phyloP scores from a whole-genome alignment of 2,113 vertebrate species.

The Hiodon alosoides region DNA sequence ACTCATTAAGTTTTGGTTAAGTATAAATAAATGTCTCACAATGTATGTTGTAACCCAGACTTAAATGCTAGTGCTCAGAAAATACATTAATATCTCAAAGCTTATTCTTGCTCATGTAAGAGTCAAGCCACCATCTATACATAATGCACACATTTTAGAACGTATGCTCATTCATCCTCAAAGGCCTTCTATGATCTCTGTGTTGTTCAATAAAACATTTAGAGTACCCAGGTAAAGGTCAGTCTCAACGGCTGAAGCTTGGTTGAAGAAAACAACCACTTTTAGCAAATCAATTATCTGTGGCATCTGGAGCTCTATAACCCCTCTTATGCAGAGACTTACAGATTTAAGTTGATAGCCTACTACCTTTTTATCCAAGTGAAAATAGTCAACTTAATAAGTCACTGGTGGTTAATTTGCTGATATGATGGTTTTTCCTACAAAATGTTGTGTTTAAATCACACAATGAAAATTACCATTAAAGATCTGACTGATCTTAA shows the following conservation, averaged over 20 bases:
- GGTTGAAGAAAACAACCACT: neutral
- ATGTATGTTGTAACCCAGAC: neutral
- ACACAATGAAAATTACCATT: too few relatives aligned
- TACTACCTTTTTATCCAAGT: too few relatives aligned
- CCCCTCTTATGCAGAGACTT: too few relatives aligned
- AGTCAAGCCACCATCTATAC: neutral
- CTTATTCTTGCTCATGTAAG: too few relatives aligned
- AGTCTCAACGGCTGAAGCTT: neutral
- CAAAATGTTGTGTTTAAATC: too few relatives aligned
- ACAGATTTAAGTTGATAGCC: too few relatives aligned
- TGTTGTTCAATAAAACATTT: slow-evolving; percentile 15
- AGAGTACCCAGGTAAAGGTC: slow-evolving; percentile 6
- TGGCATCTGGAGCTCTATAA: neutral
- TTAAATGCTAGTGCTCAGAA: neutral
- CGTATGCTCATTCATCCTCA: neutral
- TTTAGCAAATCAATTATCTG: slow-evolving; percentile 5
- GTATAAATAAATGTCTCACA: too few relatives aligned
- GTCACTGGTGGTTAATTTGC: too few relatives aligned
- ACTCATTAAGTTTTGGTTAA: too few relatives aligned
- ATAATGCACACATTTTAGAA: neutral
- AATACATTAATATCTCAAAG: neutral
- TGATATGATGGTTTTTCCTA: too few relatives aligned
- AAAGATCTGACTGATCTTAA: too few relatives aligned
- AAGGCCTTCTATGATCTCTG: neutral
- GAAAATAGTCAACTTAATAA: too few relatives aligned